Evolutionary conservation across 2,113 vertebrate genomes (phyloP).

Genomic region (Cebus imitator): DNA sequence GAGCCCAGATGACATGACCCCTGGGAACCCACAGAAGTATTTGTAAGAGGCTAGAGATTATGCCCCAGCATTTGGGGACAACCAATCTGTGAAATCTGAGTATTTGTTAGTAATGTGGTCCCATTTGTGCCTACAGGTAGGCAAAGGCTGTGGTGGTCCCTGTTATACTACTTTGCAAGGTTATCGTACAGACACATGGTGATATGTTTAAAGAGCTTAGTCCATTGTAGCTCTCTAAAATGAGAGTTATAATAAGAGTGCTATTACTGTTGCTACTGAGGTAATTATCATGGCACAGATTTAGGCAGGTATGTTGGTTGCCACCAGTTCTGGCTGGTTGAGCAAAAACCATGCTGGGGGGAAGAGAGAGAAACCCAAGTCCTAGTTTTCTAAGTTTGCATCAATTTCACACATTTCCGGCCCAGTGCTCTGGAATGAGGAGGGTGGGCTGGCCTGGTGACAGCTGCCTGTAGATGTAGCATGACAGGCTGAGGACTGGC

Average conservation of each 20-base stretch:
- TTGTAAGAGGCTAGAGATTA: background rate
- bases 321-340: conserved; percentile 26
- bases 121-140: background rate
- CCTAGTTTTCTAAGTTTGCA: conserved; percentile 68
- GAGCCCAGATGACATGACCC: background rate
- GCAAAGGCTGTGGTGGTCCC: background rate
- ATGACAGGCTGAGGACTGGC: background rate
- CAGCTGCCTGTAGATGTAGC: conserved; percentile 41
- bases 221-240: background rate
- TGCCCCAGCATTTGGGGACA: background rate
- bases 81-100: background rate
- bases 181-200: background rate
- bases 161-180: background rate
- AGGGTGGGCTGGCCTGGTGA: conserved; percentile 61
- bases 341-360: conserved; percentile 2
- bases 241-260: background rate
- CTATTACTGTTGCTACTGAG: background rate
- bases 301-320: background rate
- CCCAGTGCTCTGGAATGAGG: conserved; percentile 69
- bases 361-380: background rate
- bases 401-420: conserved; percentile 71
- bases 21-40: background rate
- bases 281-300: background rate
- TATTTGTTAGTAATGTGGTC: background rate
- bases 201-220: background rate